phyloP scores from a whole-genome alignment of 2,797 vertebrate species.

The Crenichthys baileyi region DNA sequence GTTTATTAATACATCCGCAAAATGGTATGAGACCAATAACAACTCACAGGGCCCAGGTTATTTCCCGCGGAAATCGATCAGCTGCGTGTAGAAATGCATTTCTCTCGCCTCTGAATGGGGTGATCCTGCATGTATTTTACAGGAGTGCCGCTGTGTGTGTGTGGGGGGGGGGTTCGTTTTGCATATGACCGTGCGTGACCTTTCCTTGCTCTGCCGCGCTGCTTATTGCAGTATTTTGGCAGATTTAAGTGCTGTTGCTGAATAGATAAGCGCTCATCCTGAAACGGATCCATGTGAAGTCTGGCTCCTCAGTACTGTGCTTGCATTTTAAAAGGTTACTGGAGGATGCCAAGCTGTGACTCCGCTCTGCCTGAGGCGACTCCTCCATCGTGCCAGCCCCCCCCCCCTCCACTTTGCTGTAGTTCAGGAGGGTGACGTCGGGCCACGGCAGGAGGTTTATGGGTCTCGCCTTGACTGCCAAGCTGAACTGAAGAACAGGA shows the following conservation, averaged over 20 bases:
- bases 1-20: constrained; percentile 67
- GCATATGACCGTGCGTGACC: constrained; percentile 66
- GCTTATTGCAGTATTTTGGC: constrained; percentile 64
- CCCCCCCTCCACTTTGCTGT: constrained; percentile 30
- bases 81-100: constrained; percentile 60
- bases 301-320: constrained; percentile 45
- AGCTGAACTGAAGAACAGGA: constrained; percentile 32
- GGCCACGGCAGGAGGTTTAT: constrained; percentile 16
- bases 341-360: constrained; percentile 57
- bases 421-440: constrained; percentile 26
- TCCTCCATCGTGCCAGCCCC: constrained; percentile 21
- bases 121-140: constrained; percentile 54
- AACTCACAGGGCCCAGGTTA: constrained; percentile 59
- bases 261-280: constrained; percentile 70
- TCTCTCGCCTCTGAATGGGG: constrained; percentile 48
- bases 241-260: constrained; percentile 67
- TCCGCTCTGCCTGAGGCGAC: constrained; percentile 50
- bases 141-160: constrained; percentile 16
- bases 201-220: constrained; percentile 53
- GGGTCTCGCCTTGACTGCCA: constrained; percentile 32
- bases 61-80: constrained; percentile 64
- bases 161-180: constrained; percentile 51
- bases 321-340: constrained; percentile 75
- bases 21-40: constrained; percentile 73
- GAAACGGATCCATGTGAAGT: constrained; percentile 63